Percentiles rank a stretch among this genome's conserved stretches.
These are phyloP conservation scores for Sebastes vulpes DNA, from an alignment of 2,797 vertebrate species.

Conservation along the genomic window DNA sequence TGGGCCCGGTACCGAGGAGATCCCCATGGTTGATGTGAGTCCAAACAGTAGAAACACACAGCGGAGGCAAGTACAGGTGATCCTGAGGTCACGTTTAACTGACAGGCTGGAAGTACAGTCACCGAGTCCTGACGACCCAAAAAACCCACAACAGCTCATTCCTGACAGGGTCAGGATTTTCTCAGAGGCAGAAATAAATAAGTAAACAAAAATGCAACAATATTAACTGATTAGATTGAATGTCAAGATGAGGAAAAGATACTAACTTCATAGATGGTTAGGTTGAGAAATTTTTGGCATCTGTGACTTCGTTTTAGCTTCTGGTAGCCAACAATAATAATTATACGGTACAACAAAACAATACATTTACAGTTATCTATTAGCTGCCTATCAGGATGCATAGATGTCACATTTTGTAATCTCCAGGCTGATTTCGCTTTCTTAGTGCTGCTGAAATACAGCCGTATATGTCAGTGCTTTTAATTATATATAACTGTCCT, in stretches of 20 bases:
- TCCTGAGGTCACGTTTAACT: neutral
- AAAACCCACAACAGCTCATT: neutral
- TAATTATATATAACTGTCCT: slow-evolving; percentile 53
- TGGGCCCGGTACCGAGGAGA: slow-evolving; percentile 90
- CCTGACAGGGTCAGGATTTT: neutral
- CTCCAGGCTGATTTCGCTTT: neutral
- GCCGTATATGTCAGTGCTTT: slow-evolving; percentile 30
- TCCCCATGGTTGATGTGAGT: slow-evolving; percentile 96
- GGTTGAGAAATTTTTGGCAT: neutral
- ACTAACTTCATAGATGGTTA: neutral
- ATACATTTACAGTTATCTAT: slow-evolving; percentile 1
- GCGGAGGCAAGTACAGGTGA: neutral
- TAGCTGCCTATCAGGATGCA: neutral
- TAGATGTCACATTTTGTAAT: neutral
- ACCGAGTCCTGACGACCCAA: neutral
- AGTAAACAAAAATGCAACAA: neutral
- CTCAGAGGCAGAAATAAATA: neutral
- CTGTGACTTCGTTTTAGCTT: slow-evolving; percentile 3
- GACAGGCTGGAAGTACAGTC: neutral
- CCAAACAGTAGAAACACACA: neutral
- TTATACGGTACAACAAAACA: neutral
- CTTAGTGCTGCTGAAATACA: slow-evolving; percentile 24
- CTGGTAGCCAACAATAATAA: neutral
- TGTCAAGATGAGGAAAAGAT: neutral
- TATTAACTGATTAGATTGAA: neutral